A percentile compares a stretch with the other conserved stretches of the same genome.
These are phyloP conservation scores for Microctenopoma lineatum DNA, from an alignment of 2,797 vertebrate genomes.

Conservation along the genomic window DNA sequence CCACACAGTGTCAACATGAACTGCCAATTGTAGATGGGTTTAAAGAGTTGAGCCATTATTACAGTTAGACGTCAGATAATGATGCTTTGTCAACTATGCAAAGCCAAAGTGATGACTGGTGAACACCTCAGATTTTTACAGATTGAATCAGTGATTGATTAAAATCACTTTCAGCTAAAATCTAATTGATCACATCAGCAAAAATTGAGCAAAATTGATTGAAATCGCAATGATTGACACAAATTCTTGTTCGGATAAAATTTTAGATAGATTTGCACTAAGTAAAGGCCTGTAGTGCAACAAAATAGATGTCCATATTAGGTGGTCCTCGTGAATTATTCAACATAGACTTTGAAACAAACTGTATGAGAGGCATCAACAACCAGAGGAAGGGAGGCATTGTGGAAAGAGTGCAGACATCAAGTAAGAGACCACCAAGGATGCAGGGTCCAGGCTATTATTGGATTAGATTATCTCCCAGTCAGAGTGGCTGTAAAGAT, in stretches of 20 bases:
- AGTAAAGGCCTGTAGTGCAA: neutral
- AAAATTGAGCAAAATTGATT: too few relatives aligned
- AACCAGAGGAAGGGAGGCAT: neutral
- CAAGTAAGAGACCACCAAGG: slow-evolving; percentile 16
- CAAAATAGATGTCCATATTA: neutral
- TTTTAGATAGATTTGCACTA: neutral
- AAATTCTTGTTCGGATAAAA: neutral
- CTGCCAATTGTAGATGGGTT: too few relatives aligned
- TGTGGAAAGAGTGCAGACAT: slow-evolving; percentile 28
- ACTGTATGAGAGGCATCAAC: slow-evolving; percentile 32
- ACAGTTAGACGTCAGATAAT: neutral
- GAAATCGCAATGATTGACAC: neutral
- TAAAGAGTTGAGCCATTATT: too few relatives aligned
- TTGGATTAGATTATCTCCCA: slow-evolving; percentile 65
- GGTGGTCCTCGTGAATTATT: slow-evolving; percentile 48
- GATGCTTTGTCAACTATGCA: neutral
- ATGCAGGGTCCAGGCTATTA: slow-evolving; percentile 58
- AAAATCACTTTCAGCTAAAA: neutral
- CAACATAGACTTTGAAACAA: slow-evolving; percentile 35
- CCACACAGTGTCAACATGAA: too few relatives aligned
- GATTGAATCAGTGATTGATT: too few relatives aligned
- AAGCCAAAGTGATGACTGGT: neutral
- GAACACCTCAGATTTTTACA: neutral
- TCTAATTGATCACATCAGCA: neutral
- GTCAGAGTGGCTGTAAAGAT: slow-evolving; percentile 25